Percentiles rank a stretch among this genome's conserved stretches.
These are phyloP conservation scores for Cactoblastis cactorum DNA, from an alignment of 2,888 invertebrate genomes.

Conservation along the genomic window DNA sequence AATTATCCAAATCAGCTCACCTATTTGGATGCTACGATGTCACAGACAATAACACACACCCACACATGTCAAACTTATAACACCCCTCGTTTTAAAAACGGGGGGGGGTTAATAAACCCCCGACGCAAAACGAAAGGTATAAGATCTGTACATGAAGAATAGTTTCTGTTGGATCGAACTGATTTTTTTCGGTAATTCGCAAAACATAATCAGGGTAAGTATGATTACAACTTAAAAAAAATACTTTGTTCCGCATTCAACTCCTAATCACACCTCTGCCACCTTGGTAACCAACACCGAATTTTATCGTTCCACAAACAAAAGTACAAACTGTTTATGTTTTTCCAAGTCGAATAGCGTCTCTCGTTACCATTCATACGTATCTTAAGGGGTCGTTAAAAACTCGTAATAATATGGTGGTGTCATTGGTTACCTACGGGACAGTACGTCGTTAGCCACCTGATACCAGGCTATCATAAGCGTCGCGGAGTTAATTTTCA, in stretches of 20 bases:
- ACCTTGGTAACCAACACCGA: constrained; percentile 53
- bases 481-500: constrained; percentile 40
- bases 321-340: constrained; percentile 64
- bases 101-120: no score
- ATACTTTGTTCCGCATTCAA: not conserved
- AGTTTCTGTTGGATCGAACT: no score
- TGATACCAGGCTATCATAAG: constrained; percentile 70
- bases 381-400: constrained; percentile 72
- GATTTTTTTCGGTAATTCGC: no score
- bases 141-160: no score
- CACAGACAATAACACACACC: no score
- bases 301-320: constrained; percentile 59
- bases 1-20: no score
- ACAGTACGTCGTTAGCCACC: constrained; percentile 74
- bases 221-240: not conserved
- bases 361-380: constrained; percentile 75
- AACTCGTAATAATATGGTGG: constrained; percentile 61
- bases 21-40: no score
- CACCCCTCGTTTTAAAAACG: no score
- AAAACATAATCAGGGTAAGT: no score
- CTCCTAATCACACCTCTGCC: not conserved
- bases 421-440: constrained; percentile 62
- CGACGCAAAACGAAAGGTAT: no score
- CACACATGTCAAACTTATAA: no score
- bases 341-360: constrained; percentile 50